Percentiles rank a stretch among this genome's conserved stretches.
Conservation (phyloP, 1,140 invertebrate genomes). For the Elymnias hypermnestra region DNA sequence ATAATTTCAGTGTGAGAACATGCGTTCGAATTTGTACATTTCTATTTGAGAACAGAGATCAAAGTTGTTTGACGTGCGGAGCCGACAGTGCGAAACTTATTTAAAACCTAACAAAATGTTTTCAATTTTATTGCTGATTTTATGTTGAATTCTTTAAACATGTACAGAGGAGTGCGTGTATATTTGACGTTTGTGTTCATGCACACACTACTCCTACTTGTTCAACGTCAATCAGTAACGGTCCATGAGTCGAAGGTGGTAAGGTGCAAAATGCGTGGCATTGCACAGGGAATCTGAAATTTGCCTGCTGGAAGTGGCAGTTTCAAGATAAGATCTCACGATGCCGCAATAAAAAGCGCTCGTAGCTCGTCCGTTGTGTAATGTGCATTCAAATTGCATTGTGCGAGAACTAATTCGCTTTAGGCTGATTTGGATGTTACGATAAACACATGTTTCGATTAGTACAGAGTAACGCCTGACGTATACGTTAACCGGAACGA, state of each 20-base stretch:
- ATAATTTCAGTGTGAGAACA: slow-evolving; percentile 54
- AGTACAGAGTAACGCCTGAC: slow-evolving; percentile 41
- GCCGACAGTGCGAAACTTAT: slow-evolving; percentile 60
- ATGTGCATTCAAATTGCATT: slow-evolving; percentile 76
- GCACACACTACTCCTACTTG: slow-evolving; percentile 42
- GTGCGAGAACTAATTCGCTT: slow-evolving; percentile 74
- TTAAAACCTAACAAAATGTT: slow-evolving; percentile 75
- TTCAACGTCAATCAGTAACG: slow-evolving; percentile 26
- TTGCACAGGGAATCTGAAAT: slow-evolving; percentile 58
- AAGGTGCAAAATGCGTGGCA: slow-evolving; percentile 40
- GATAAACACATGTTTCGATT: slow-evolving; percentile 73
- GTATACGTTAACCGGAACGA: no score
- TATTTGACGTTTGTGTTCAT: slow-evolving; percentile 39
- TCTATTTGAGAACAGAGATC: slow-evolving; percentile 44
- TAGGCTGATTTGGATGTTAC: slow-evolving; percentile 71
- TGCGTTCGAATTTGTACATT: slow-evolving; percentile 49
- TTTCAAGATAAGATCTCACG: slow-evolving; percentile 73
- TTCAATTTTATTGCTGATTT: slow-evolving; percentile 75
- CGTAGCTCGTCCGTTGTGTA: slow-evolving; percentile 73
- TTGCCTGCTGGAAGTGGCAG: slow-evolving; percentile 74
- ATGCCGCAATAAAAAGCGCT: slow-evolving; percentile 74
- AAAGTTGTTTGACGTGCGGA: slow-evolving; percentile 40
- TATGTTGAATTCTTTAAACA: slow-evolving; percentile 74
- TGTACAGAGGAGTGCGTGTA: slow-evolving; percentile 50
- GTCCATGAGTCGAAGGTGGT: slow-evolving; percentile 32